These are phyloP conservation scores for Andrena marginata DNA, from an alignment of 2,888 invertebrate genomes.

Conservation along the genomic window DNA sequence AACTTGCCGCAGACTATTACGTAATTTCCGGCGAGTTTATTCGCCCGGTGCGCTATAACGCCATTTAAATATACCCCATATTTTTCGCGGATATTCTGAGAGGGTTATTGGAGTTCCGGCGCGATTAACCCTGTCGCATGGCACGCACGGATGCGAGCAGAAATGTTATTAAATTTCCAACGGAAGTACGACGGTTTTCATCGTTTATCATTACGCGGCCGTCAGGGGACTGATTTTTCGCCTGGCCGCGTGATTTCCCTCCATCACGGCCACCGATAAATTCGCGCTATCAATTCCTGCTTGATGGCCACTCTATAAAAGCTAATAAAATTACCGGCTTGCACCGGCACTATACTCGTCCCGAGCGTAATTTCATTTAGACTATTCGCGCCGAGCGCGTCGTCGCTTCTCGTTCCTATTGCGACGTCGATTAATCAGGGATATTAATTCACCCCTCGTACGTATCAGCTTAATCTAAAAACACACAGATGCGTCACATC, in stretches of 20 bases:
- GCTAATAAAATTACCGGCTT: slow-evolving; percentile 19
- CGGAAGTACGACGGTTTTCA: slow-evolving; percentile 1
- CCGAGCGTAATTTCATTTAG: slow-evolving; percentile 9
- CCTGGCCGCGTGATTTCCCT: slow-evolving; percentile 15
- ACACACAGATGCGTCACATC: too few species aligned
- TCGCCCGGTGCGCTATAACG: neutral
- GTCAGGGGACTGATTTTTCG: slow-evolving; percentile 35
- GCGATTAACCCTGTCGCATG: slow-evolving; percentile 14
- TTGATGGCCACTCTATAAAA: slow-evolving; percentile 35
- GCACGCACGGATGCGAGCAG: neutral
- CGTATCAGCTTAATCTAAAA: too few species aligned
- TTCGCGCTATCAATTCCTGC: slow-evolving; percentile 25
- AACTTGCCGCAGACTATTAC: slow-evolving; percentile 16
- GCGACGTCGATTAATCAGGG: too few species aligned
- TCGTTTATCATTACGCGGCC: slow-evolving; percentile 38
- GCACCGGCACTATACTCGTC: neutral
- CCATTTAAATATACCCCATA: neutral
- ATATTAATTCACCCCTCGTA: too few species aligned
- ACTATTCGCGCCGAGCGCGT: too few species aligned
- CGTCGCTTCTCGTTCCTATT: too few species aligned
- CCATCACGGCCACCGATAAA: slow-evolving; percentile 22
- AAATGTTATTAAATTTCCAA: slow-evolving; percentile 27
- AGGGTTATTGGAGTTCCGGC: neutral
- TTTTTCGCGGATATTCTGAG: neutral
- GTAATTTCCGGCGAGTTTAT: slow-evolving; percentile 6